Base-by-base conservation (phyloP, 2,113 vertebrate genomes). In the Periophthalmodon schlosseri region DNA sequence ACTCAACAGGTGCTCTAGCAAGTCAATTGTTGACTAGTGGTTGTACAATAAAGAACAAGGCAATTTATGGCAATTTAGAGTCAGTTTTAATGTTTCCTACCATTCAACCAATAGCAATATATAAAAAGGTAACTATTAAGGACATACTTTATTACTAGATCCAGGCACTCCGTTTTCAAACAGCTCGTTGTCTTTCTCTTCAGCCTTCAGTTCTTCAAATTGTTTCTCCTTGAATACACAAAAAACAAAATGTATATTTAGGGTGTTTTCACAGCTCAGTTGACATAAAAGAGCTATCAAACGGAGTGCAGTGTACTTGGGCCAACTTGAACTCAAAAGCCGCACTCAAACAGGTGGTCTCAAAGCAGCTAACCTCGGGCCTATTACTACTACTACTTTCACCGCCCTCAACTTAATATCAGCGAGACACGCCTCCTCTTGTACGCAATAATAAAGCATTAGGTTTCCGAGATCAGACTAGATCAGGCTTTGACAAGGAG, bases 131-230 rank as follows among this genome's bases (percentile, higher is more conserved):
- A 61, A 61, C 24, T 34, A 63, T 18, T 33, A 16, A 33, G 33
- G 16, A 7, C 85, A 7, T 91, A 95, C 97, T 93, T 91, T 94
- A 93, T 95, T 95, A 87, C 75, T 93, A 66, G 95, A 91, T 70
- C 89, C 71, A 18, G 89, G 36, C 52, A 91, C 76, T 82, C 94
- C 95, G 36, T 94, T 95, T 54, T 96, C 96, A 72, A 97, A 95
- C 80, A 94, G 73, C 64, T 97, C 95, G 60, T 94, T 95, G 58
- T 97, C 96, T 67, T 93, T 95, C 72, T 89, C 95, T 75, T 94
- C 93, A 65, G 79, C 61, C 64, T 94, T 94, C 63, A 93, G 21
- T 16, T 91, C 89, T 52, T 93, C 90, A 56, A 88, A 73, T 24
- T 84, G 75, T 63, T 84, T 87, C 73, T 93, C 94, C 94, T 95